Conservation (phyloP, 2,797 vertebrate genomes). For the Ceryle rudis region DNA sequence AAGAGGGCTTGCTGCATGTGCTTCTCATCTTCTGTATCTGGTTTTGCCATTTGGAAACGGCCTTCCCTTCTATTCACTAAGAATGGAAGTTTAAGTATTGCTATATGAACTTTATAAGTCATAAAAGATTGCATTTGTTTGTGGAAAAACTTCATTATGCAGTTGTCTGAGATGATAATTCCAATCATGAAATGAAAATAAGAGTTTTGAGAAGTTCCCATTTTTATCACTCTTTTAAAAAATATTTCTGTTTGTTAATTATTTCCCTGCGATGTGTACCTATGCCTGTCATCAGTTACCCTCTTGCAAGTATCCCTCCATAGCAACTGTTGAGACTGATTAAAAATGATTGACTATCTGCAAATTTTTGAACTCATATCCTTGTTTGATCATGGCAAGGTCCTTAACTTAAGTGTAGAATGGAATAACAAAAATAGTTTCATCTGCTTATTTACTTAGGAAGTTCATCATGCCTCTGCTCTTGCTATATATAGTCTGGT, state of each 20-base stretch:
- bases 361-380: not conserved
- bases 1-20: not conserved
- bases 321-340: not conserved
- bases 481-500: not conserved
- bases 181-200: not conserved
- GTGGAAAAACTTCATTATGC: not conserved
- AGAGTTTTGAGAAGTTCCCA: not conserved
- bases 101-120: not conserved
- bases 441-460: not conserved
- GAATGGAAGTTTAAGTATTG: not conserved
- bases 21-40: not conserved
- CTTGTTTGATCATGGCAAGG: not conserved
- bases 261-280: not conserved
- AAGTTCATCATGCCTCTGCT: not conserved
- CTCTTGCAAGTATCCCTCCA: not conserved
- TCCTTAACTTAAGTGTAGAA: not conserved
- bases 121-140: not conserved
- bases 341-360: not conserved
- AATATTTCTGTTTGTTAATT: not conserved
- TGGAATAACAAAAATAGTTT: not conserved
- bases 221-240: not conserved
- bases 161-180: not conserved
- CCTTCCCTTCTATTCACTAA: not conserved
- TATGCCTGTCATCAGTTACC: not conserved
- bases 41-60: not conserved